phyloP scores from a whole-genome alignment of 2,797 vertebrate species.

The Leucoraja ocellata region DNA sequence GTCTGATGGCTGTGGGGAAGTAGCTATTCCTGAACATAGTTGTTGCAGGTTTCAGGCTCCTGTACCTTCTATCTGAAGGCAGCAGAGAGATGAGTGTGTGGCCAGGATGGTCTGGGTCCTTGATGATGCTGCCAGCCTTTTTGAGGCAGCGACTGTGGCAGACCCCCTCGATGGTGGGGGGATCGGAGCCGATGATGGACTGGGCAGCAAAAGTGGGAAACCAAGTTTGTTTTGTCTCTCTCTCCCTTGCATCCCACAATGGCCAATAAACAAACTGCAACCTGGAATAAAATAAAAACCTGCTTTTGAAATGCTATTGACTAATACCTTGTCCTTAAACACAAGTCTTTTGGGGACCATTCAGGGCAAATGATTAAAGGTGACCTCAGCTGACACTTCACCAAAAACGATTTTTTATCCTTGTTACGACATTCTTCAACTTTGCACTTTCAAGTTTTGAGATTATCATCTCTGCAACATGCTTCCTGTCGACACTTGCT shows the following conservation, averaged over 20 bases:
- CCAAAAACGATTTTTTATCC: neutral
- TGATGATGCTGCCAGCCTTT: too few relatives aligned
- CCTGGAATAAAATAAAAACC: neutral
- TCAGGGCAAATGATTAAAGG: neutral
- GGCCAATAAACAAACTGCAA: neutral
- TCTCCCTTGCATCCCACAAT: neutral
- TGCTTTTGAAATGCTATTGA: neutral
- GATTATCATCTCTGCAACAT: neutral
- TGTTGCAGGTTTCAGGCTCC: too few relatives aligned
- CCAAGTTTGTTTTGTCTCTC: neutral
- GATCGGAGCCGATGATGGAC: too few relatives aligned
- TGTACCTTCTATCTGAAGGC: too few relatives aligned
- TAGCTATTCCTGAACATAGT: too few relatives aligned
- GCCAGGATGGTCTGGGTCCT: too few relatives aligned
- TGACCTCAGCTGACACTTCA: neutral
- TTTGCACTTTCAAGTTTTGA: constrained; percentile 19
- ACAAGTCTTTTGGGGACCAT: neutral
- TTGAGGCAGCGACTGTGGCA: too few relatives aligned
- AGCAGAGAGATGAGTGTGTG: too few relatives aligned
- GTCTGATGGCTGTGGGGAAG: too few relatives aligned
- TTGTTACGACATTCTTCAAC: neutral
- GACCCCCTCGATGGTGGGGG: too few relatives aligned
- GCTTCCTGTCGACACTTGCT: neutral
- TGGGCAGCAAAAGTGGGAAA: neutral
- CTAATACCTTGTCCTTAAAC: neutral